Evolutionary conservation across 2,113 vertebrate species (phyloP).

Genomic region (Mesembrinibis cayennensis): DNA sequence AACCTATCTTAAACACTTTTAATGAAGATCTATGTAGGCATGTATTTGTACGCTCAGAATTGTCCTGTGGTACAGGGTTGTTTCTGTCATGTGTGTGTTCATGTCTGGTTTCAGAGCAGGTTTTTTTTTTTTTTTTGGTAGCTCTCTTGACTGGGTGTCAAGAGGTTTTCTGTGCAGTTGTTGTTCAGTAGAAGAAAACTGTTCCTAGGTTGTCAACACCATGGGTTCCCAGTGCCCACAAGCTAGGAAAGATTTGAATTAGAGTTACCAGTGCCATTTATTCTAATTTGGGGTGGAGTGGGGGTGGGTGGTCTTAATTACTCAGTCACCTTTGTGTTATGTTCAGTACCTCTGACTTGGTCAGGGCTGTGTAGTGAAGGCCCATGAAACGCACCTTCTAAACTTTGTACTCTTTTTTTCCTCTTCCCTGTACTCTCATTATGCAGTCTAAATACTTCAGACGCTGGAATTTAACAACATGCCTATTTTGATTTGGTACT

Average conservation of each 20-base stretch:
- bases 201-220: not conserved
- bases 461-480: not conserved
- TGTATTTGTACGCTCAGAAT: not conserved
- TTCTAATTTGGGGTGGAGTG: not conserved
- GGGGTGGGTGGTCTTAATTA: not conserved
- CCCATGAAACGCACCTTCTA: not conserved
- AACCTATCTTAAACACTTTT: not conserved
- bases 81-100: not conserved
- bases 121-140: not conserved
- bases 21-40: not conserved
- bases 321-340: not conserved
- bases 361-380: not conserved
- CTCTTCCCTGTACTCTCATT: not conserved
- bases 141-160: not conserved
- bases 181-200: not conserved
- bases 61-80: rapidly evolving
- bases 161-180: not conserved
- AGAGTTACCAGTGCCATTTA: not conserved
- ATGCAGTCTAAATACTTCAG: not conserved
- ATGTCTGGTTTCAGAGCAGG: not conserved
- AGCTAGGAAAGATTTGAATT: not conserved
- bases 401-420: not conserved
- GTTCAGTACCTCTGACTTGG: not conserved
- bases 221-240: not conserved
- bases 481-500: not conserved